Base-by-base conservation (phyloP, 2,113 vertebrate genomes). In the Camelus dromedarius region DNA sequence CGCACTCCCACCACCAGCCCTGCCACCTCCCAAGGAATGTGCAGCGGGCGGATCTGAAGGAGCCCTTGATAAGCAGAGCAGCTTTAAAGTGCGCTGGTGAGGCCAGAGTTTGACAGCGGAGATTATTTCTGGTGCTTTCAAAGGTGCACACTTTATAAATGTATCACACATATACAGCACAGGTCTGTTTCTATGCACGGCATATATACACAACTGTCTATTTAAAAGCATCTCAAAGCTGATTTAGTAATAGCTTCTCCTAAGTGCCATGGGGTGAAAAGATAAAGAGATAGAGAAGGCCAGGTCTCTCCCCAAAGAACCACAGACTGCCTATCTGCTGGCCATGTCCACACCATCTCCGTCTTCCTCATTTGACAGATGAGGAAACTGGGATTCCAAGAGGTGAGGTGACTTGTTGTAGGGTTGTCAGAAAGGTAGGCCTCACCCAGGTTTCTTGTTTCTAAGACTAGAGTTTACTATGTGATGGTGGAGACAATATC, bases 21-120 rank as follows among this genome's bases (percentile, higher is more conserved):
- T 24, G 95, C 95, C 95, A 96, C 93, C 77, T 89, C 98, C 87
- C 1, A 28, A 96, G 95, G 97, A 98, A 98, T 98, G 97, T 69
- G 82, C 95, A 84, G 94, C 1, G 11, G 81, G 95, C 26, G 38
- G 89, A 89, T 91, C 82, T 97, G 96, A 96, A 94, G 97, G 95
- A 83, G 82, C 89, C 92, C 86, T 58, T 97, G 97, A 98, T 96
- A 97, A 96, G 95, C 93, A 54, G 2, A 30, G 73, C 24, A 56
- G 89, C 85, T 89, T 58, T 42, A n/a, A 80, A 95, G 91, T 20
- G 73, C 69, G 46, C 58, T 62, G 30, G 82, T 9, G 32, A 89
- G 89, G 86, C 26, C 5, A 66, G 46, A 70, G 69, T 56, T 93
- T 87, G 95, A 97, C 97, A 87, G 94, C 32, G 20, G 84, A 96